Evolutionary conservation across 2,113 vertebrate species (phyloP).

Genomic region (Drymodes brunneopygia): DNA sequence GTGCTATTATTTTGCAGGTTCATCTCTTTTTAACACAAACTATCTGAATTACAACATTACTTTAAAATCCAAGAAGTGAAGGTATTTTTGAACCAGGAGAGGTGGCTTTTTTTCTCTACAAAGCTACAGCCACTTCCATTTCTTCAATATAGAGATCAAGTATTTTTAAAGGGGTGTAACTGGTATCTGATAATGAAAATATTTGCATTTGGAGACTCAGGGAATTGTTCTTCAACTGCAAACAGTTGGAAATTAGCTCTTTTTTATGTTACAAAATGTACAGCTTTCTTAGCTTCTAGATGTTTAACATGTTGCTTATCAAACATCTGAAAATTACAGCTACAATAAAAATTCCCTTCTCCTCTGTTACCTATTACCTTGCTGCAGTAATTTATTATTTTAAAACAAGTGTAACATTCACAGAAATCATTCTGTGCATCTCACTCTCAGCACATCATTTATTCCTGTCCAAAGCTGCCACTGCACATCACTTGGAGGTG

Average conservation of each 20-base stretch:
- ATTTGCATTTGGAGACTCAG: not conserved
- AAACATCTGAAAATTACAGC: not conserved
- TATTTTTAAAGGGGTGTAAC: not conserved
- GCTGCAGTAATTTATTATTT: not conserved
- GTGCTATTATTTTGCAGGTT: not conserved
- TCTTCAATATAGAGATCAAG: not conserved
- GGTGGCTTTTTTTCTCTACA: not conserved
- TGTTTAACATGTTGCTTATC: not conserved
- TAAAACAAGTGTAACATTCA: not conserved
- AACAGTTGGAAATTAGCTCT: not conserved
- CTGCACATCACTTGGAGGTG: not conserved
- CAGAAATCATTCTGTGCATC: not conserved
- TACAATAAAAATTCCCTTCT: not conserved
- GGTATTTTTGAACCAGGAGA: not conserved
- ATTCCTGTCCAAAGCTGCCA: not conserved
- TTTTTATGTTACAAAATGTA: not conserved
- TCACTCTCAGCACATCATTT: not conserved
- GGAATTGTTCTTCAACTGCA: not conserved
- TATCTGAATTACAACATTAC: not conserved
- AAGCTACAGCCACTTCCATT: not conserved
- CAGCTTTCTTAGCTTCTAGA: not conserved
- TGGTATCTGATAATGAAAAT: not conserved
- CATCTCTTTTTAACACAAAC: not conserved
- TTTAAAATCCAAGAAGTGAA: not conserved
- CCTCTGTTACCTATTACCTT: not conserved